Evolutionary conservation across 1,140 invertebrate genomes (phyloP).

Genomic region (Forficula auricularia): DNA sequence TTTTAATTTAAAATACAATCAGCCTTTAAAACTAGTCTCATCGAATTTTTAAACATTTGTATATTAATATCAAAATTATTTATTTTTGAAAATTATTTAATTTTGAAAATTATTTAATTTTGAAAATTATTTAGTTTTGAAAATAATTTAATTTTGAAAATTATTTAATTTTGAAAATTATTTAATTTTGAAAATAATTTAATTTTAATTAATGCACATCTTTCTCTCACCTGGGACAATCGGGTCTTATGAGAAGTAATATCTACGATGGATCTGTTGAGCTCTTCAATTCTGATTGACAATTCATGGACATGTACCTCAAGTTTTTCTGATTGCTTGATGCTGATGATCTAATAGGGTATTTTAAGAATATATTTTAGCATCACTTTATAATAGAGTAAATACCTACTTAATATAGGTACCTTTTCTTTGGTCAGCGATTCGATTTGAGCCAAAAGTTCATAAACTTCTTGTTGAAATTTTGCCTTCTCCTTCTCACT

Average conservation of each 20-base stretch:
- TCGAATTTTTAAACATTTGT: neutral
- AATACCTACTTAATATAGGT: conserved; percentile 1
- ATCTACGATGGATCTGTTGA: conserved; percentile 85
- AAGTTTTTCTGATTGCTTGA: conserved; percentile 77
- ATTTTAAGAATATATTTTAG: neutral
- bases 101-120: too few species aligned
- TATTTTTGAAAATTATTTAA: too few species aligned
- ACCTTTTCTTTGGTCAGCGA: conserved; percentile 78
- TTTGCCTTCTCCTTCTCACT: conserved; percentile 90
- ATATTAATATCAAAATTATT: too few species aligned
- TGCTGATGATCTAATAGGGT: conserved; percentile 38
- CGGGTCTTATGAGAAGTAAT: conserved; percentile 80
- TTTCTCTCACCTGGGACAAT: conserved; percentile 39
- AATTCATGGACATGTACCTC: conserved; percentile 77
- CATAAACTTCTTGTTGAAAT: conserved; percentile 91
- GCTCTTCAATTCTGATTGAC: conserved; percentile 83
- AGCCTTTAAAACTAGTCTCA: neutral
- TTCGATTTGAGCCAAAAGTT: conserved; percentile 84
- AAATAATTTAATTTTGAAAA: neutral
- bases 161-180: neutral
- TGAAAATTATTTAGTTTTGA: neutral
- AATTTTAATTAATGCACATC: neutral
- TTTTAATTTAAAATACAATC: conserved; percentile 16
- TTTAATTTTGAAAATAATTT: neutral
- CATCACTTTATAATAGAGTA: neutral